Conservation (phyloP, 2,797 vertebrate species). For the Pseudomugil tenellus region DNA sequence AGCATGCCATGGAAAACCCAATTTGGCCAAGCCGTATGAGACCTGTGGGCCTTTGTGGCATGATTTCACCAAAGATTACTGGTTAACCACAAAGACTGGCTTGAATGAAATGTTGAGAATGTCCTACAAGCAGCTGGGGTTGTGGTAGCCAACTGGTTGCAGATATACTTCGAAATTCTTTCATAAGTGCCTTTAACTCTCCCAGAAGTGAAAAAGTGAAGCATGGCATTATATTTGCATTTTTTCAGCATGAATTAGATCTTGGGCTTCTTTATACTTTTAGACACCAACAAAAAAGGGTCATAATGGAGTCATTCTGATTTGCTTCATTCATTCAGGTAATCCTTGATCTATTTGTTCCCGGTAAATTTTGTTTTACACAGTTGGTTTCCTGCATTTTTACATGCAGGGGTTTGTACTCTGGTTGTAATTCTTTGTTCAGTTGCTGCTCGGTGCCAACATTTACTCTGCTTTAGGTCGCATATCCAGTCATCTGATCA, state of each 20-base stretch:
- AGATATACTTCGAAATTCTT: background rate
- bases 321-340: background rate
- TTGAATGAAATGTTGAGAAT: conserved; percentile 6
- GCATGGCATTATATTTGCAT: background rate
- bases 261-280: background rate
- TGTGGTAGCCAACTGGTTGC: background rate
- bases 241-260: conserved; percentile 1
- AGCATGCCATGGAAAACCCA: conserved; percentile 45
- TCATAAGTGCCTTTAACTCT: background rate
- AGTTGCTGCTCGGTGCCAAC: background rate
- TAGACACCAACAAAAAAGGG: background rate
- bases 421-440: background rate
- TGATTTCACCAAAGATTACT: conserved; percentile 23
- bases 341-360: conserved; percentile 7
- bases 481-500: conserved; percentile 29
- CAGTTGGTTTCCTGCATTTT: background rate
- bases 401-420: conserved; percentile 5
- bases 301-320: conserved; percentile 6
- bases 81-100: conserved; percentile 19
- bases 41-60: conserved; percentile 45
- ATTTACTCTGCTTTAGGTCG: conserved; percentile 12
- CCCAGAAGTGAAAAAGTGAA: background rate
- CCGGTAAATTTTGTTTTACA: conserved; percentile 15
- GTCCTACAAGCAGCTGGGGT: background rate
- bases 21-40: conserved; percentile 26